A percentile compares a stretch with the other conserved stretches of the same genome.
These are phyloP conservation scores for Thamnophis sirtalis DNA, from an alignment of 2,113 vertebrate genomes.

Conservation along the genomic window DNA sequence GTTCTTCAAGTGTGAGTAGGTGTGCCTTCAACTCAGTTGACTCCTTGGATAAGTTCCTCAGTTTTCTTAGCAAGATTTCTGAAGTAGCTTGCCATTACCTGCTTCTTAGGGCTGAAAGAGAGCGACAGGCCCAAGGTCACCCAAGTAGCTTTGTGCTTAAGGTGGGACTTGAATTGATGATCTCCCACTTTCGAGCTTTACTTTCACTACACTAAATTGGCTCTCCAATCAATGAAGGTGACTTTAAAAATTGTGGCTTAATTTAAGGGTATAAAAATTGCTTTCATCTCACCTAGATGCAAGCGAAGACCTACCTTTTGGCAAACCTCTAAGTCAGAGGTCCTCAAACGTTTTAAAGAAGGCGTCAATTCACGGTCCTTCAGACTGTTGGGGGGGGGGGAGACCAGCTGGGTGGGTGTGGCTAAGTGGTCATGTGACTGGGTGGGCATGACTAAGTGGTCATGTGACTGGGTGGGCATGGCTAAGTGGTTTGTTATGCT, in stretches of 20 bases:
- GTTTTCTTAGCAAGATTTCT: neutral
- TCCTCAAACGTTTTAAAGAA: too few species aligned
- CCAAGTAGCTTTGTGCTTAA: neutral
- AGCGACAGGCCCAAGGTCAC: neutral
- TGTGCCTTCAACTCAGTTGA: neutral
- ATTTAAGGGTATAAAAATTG: neutral
- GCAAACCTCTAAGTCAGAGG: neutral
- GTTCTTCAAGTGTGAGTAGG: neutral
- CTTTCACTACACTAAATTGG: neutral
- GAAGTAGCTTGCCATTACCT: neutral
- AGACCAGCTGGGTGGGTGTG: too few species aligned
- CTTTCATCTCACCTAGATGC: neutral
- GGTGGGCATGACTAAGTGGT: too few species aligned
- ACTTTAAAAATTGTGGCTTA: neutral
- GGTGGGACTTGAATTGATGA: neutral
- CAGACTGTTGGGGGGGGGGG: too few species aligned
- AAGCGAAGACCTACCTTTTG: neutral
- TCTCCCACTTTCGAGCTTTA: neutral
- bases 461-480: too few species aligned
- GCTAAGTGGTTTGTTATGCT: too few species aligned
- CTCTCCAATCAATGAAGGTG: neutral
- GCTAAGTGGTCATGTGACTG: too few species aligned
- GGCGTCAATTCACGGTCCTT: too few species aligned
- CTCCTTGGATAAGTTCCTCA: neutral
- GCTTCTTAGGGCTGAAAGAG: neutral